Evolutionary conservation across 2,888 invertebrate species (phyloP).

Genomic region (Nebria salina): DNA sequence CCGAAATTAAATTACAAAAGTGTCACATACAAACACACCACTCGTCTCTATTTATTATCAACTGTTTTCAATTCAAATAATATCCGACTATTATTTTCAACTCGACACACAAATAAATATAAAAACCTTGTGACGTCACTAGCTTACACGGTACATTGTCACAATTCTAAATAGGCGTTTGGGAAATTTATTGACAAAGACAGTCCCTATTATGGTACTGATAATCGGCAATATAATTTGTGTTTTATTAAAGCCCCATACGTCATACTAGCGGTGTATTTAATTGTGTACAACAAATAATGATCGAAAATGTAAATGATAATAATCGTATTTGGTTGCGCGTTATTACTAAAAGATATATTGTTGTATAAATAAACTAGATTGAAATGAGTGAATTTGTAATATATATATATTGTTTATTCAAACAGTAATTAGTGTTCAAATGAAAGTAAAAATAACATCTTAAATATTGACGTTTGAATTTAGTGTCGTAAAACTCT

Average conservation of each 20-base stretch:
- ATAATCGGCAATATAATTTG: slow-evolving; percentile 13
- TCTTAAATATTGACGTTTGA: not conserved
- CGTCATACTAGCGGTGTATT: slow-evolving; percentile 1
- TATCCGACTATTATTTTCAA: too few species aligned
- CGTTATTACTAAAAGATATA: not conserved
- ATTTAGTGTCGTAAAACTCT: not conserved
- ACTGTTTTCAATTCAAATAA: not conserved
- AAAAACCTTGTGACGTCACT: too few species aligned
- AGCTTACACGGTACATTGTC: too few species aligned
- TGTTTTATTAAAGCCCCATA: slow-evolving; percentile 19
- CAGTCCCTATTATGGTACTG: not conserved
- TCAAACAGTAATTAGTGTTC: not conserved
- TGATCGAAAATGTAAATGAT: not conserved
- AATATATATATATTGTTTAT: not conserved
- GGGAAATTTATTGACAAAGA: not conserved
- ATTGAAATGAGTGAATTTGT: not conserved
- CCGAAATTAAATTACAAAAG: slow-evolving; percentile 56
- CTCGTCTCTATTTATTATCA: not conserved
- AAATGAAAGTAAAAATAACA: not conserved
- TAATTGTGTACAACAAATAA: slow-evolving; percentile 19
- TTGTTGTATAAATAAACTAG: not conserved
- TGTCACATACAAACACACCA: slow-evolving; percentile 43
- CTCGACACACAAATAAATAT: too few species aligned
- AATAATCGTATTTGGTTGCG: slow-evolving; percentile 7
- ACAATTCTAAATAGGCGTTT: not conserved